Base-by-base conservation (phyloP, 2,797 vertebrate genomes). In the Calcarius lapponicus region DNA sequence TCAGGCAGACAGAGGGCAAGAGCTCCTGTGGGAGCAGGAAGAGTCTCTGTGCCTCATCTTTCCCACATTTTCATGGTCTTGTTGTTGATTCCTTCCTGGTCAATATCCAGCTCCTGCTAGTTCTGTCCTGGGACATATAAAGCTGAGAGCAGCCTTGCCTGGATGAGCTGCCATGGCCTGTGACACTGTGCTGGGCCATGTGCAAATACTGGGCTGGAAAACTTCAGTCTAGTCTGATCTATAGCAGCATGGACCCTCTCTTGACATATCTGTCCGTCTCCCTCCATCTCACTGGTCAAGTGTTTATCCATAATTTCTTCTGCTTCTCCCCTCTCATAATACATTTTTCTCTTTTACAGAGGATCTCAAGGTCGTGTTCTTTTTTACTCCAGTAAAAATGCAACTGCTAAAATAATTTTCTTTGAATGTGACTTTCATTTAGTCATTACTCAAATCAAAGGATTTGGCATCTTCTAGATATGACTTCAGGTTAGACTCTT, bases 181-280 rank as follows among this genome's bases (percentile, higher is more conserved):
- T 28, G 9, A 14, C 13, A 4, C 17, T 4, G 4, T 3, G 11
- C 19, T 78, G 36, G 28, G 8, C 36, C 4, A 2, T 24, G 31
- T 53, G 19, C 0, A 7, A 50, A 21, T 47, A 16, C 15, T 25
- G 9, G 15, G 5, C n/a, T 74, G 20, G 8, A 17, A 53, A 28
- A 57, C 25, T 75, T 50, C 51, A 69, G 19, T 8, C 21, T 60
- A 24, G 12, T 17, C 38, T 79, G 7, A 24, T 79, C 34, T 32
- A 25, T 11, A 56, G 6, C n/a, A 56, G 14, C 53, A 38, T 5
- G 4, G 10, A 17, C 2, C 8, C 6, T 47, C 40, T 47, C 40
- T 43, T 81, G 43, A 10, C 13, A 3, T 4, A 31, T 7, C 24
- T 82, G 4, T 38, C 5, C 67, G 10, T 57, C 21, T 57, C 17